Percentiles rank a stretch among this genome's conserved stretches.
These are phyloP conservation scores for Petrocephalus zakoni DNA, from an alignment of 2,113 vertebrate species.

Conservation along the genomic window DNA sequence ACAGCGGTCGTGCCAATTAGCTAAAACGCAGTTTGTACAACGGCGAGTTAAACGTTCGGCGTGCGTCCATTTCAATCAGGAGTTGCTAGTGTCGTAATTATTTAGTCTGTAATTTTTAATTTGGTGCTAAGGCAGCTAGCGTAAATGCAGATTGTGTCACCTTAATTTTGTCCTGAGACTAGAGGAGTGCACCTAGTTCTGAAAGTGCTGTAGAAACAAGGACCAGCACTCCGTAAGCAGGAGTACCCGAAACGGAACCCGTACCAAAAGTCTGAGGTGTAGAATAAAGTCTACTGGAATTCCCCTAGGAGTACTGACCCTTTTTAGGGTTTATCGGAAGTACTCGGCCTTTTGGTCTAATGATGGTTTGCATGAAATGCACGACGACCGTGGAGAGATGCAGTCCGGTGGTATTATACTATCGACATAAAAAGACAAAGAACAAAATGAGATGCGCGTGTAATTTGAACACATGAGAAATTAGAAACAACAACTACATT, in stretches of 20 bases:
- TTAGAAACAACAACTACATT: background rate
- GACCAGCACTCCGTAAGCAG: background rate
- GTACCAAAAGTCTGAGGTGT: background rate
- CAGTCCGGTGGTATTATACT: background rate
- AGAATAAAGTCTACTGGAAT: background rate
- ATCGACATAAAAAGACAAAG: background rate
- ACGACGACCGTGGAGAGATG: background rate
- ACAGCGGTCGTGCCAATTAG: background rate
- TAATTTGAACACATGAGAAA: background rate
- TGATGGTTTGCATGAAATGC: background rate
- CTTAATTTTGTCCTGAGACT: background rate
- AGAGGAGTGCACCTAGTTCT: background rate
- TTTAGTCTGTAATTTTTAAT: background rate
- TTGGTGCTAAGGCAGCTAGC: background rate
- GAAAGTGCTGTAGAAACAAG: background rate
- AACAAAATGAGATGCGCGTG: background rate
- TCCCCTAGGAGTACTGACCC: background rate
- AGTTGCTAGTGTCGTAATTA: background rate
- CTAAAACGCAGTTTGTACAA: too few relatives aligned
- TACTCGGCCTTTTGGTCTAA: background rate
- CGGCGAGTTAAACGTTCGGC: too few relatives aligned
- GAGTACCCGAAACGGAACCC: background rate
- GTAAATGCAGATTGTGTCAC: background rate
- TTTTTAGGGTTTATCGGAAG: background rate
- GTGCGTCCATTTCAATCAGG: too few relatives aligned